Conservation (phyloP, 2,888 invertebrate genomes). For the Halictus quadricinctus region DNA sequence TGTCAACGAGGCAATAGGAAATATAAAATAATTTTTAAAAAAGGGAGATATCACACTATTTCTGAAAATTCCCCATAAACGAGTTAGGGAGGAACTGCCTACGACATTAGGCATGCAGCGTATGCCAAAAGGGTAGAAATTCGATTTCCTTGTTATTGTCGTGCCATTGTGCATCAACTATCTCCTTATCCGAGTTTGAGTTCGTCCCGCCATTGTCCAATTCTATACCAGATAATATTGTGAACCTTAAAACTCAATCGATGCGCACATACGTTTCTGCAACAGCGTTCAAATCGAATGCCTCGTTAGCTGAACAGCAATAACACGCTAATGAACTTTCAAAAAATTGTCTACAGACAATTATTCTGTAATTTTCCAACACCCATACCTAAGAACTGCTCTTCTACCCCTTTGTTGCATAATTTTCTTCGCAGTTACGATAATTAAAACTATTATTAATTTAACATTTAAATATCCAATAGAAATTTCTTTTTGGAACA, state of each 20-base stretch:
- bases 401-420: background rate
- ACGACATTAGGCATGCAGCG: slow-evolving; percentile 5
- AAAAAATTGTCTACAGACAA: background rate
- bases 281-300: background rate
- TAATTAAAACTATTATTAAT: background rate
- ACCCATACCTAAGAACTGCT: too few relatives aligned
- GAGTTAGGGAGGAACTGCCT: slow-evolving; percentile 13
- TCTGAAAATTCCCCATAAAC: slow-evolving; percentile 25
- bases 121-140: slow-evolving; percentile 34
- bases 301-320: background rate
- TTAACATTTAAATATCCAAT: background rate
- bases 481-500: background rate
- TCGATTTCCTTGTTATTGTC: slow-evolving; percentile 46
- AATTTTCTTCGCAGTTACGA: background rate
- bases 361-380: too few relatives aligned
- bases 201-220: slow-evolving; percentile 27
- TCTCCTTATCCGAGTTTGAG: slow-evolving; percentile 44
- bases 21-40: background rate
- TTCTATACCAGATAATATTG: slow-evolving; percentile 31
- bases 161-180: slow-evolving; percentile 38
- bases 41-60: background rate
- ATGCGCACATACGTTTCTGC: slow-evolving; percentile 11
- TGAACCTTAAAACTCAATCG: slow-evolving; percentile 24
- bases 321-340: background rate
- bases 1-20: background rate